phyloP scores from a whole-genome alignment of 1,140 invertebrate species.

The Artemia franciscana region DNA sequence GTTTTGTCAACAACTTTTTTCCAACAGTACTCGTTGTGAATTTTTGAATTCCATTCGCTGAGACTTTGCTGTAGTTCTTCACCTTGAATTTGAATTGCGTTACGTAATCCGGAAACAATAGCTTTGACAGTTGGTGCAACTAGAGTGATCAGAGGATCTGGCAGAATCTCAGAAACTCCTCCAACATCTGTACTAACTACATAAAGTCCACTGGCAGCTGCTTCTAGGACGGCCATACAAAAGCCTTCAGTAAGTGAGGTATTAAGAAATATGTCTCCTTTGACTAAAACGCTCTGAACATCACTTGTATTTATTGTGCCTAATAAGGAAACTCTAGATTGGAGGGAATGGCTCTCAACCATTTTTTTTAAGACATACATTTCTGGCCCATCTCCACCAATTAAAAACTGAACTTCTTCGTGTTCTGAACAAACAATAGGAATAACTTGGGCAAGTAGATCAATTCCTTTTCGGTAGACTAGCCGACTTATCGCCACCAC shows the following conservation, averaged over 20 bases:
- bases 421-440: constrained; percentile 61
- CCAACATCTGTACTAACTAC: constrained; percentile 94
- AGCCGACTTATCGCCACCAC: constrained; percentile 85
- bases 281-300: constrained; percentile 45
- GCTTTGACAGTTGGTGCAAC: constrained; percentile 59
- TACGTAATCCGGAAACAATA: too few relatives aligned
- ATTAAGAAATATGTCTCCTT: constrained; percentile 90
- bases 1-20: too few relatives aligned
- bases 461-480: constrained; percentile 94
- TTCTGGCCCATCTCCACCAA: constrained; percentile 92
- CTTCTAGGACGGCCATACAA: constrained; percentile 97
- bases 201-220: constrained; percentile 89
- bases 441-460: constrained; percentile 80
- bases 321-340: constrained; percentile 58
- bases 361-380: constrained; percentile 83
- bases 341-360: constrained; percentile 56
- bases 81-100: too few relatives aligned
- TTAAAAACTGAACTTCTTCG: constrained; percentile 38
- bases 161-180: constrained; percentile 92
- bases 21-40: too few relatives aligned
- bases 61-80: too few relatives aligned
- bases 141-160: constrained; percentile 64
- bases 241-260: constrained; percentile 97
- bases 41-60: too few relatives aligned
- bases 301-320: constrained; percentile 75